phyloP scores from a whole-genome alignment of 1,140 invertebrate genomes.

The Batillaria attramentaria region DNA sequence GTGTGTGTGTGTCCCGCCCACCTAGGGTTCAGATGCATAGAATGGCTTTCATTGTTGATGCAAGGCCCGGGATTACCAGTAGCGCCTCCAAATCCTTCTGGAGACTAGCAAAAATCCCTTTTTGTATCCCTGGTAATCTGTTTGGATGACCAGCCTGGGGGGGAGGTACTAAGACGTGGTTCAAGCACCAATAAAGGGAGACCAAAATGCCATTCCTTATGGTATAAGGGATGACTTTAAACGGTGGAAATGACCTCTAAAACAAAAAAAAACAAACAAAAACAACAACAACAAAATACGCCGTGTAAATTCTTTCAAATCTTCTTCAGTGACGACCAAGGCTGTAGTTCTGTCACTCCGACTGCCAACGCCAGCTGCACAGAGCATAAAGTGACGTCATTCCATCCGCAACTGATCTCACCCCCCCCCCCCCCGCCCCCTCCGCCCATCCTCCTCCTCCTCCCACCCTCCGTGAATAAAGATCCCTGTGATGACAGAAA shows the following conservation, averaged over 20 bases:
- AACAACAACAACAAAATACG: conserved; percentile 1
- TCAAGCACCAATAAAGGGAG: no score
- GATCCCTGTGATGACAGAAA: background rate
- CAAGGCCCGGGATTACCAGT: background rate
- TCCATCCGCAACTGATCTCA: background rate
- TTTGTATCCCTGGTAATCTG: background rate
- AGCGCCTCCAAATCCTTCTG: background rate
- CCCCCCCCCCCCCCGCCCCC: background rate
- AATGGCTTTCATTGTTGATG: no score
- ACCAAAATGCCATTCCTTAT: no score
- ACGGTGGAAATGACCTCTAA: background rate
- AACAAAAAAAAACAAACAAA: background rate
- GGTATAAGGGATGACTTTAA: no score
- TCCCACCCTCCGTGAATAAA: background rate
- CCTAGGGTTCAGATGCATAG: no score
- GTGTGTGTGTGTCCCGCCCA: background rate
- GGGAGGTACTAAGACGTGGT: no score
- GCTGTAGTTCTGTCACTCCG: background rate
- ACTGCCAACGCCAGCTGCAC: no score
- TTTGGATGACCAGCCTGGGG: no score
- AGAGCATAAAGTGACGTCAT: no score
- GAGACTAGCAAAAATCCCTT: background rate
- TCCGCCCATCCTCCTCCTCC: background rate
- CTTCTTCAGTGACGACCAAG: conserved; percentile 15
- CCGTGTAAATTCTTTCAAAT: background rate